Base-by-base conservation (phyloP, 2,888 invertebrate species). In the Eupithecia tripunctaria region DNA sequence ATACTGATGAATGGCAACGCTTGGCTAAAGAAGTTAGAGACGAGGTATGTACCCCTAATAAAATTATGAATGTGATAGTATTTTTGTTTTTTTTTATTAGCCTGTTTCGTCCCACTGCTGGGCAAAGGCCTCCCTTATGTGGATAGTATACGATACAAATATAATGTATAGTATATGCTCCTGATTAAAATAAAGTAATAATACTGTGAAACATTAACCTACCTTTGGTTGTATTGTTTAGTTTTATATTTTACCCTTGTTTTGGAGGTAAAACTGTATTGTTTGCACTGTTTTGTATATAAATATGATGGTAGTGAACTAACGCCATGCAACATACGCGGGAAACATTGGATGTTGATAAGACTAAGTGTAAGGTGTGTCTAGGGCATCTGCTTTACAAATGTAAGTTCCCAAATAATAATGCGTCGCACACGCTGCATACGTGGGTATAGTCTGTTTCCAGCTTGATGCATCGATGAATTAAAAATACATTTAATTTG, bases 1-100 rank as follows among this genome's bases (percentile, higher is more conserved):
- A 98, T 85, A 98, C 98, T 0, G 95, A 96, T 73, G 98, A 98
- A 89, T 98, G 97, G 97, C 97, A 98, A 87, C 95, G 96, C 76
- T 93, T 98, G 47, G 98, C 98, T 0, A 95, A 96, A 81, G 97
- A 97, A 85, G 96, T 98, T 51, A 96, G 97, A 90, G 95, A 95
- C 79, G 97, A 98, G 95, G 97, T 98, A 38, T 14, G 64, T 41
- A 41, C 38, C 8, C 14, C 15, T 2, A 36, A 21, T 29, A 60
- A 8, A 18, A 7, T 27, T 60, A 56, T n/a, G n/a, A n/a, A n/a
- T n/a, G n/a, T n/a, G n/a, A n/a, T n/a, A n/a, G n/a, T n/a, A n/a
- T n/a, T n/a, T n/a, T n/a, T n/a, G n/a, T n/a, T n/a, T n/a, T n/a
- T n/a, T n/a, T n/a, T n/a, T n/a, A n/a, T n/a, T n/a, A n/a, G n/a